Percentiles rank a stretch among this genome's conserved stretches.
phyloP scores from a whole-genome alignment of 2,113 vertebrate genomes.

The Lota lota region DNA sequence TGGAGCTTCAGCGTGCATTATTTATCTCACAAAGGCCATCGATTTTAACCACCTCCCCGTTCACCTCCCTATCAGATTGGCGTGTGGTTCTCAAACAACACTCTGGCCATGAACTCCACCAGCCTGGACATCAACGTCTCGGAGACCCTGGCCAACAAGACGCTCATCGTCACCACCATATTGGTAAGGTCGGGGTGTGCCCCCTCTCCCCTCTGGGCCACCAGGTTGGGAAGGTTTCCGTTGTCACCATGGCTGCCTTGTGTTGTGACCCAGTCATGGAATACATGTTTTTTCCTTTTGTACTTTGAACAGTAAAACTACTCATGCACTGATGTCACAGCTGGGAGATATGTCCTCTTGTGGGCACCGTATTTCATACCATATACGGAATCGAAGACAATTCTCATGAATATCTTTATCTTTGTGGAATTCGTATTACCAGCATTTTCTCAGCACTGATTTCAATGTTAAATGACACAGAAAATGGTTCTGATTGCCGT shows the following conservation, averaged over 20 bases:
- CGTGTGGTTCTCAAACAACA: conserved; percentile 92
- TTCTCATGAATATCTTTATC: too few relatives aligned
- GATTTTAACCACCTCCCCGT: conserved; percentile 28
- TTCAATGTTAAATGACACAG: too few relatives aligned
- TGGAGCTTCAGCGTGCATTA: conserved; percentile 30
- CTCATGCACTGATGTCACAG: too few relatives aligned
- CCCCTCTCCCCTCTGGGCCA: conserved; percentile 10
- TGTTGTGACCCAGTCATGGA: conserved; percentile 15
- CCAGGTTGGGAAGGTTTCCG: conserved; percentile 19
- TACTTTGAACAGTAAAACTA: too few relatives aligned
- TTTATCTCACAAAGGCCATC: conserved; percentile 43
- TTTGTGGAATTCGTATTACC: too few relatives aligned
- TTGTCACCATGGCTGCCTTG: conserved; percentile 17
- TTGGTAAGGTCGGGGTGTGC: conserved; percentile 74
- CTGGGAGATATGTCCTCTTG: too few relatives aligned
- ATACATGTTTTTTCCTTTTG: neutral
- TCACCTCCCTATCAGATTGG: conserved; percentile 75
- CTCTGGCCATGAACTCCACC: conserved; percentile 88
- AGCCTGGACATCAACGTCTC: conserved; percentile 88
- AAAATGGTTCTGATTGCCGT: too few relatives aligned
- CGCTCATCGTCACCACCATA: conserved; percentile 89
- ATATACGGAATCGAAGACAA: too few relatives aligned
- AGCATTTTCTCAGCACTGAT: too few relatives aligned
- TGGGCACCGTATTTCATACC: too few relatives aligned
- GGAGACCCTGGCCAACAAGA: conserved; percentile 89